Percentiles rank a stretch among this genome's conserved stretches.
Conservation (phyloP, 2,797 vertebrate genomes). For the Lagothrix lagotricha region DNA sequence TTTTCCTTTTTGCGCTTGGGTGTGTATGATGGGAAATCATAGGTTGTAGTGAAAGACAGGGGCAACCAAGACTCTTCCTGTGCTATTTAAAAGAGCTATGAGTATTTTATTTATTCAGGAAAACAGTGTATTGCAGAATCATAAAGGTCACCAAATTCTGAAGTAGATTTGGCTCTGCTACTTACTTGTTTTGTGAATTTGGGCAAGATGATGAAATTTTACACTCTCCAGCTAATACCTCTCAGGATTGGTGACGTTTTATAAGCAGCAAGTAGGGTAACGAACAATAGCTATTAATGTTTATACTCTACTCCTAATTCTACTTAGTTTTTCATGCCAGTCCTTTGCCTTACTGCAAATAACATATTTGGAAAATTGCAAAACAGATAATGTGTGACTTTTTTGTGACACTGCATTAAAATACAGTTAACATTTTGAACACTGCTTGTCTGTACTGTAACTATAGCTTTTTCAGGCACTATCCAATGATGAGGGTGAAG, state of each 20-base stretch:
- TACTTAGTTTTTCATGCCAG: not conserved
- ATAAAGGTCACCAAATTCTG: not conserved
- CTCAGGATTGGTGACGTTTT: not conserved
- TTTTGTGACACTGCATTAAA: not conserved
- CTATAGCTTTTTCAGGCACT: not conserved
- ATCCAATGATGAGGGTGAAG: not conserved
- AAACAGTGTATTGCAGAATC: not conserved
- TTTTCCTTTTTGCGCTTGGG: not conserved
- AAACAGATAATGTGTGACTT: not conserved
- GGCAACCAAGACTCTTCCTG: not conserved
- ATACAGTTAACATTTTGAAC: not conserved
- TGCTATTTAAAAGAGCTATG: not conserved
- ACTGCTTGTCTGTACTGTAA: not conserved
- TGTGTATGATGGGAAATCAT: not conserved
- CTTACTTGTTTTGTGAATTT: constrained; percentile 57
- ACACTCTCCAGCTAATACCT: constrained; percentile 1
- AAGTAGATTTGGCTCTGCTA: not conserved
- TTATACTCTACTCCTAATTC: not conserved
- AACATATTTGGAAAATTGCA: not conserved
- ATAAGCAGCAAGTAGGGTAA: not conserved
- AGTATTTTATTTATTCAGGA: not conserved
- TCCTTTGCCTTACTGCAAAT: not conserved
- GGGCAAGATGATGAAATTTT: constrained; percentile 4
- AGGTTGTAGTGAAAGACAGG: not conserved
- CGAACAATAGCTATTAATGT: not conserved